Evolutionary conservation across 2,113 vertebrate species (phyloP).

Genomic region (Apteryx owenii): DNA sequence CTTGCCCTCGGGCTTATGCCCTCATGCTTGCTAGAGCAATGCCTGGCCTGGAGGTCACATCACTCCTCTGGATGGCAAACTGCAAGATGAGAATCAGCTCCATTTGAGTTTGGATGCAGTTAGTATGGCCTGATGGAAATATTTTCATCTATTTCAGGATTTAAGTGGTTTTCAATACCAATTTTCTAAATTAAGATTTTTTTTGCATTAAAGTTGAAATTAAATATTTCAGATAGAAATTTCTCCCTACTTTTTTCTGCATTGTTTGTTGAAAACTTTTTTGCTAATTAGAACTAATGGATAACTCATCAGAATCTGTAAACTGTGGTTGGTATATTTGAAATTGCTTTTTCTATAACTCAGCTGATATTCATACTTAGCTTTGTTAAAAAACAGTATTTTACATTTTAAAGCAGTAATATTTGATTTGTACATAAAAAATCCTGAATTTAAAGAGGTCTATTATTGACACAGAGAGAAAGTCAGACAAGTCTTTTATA

Average conservation of each 20-base stretch:
- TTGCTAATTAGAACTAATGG: background rate
- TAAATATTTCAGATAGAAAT: background rate
- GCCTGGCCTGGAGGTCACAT: rapidly evolving
- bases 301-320: background rate
- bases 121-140: background rate
- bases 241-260: background rate
- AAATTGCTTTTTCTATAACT: background rate
- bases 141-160: background rate
- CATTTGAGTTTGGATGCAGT: background rate
- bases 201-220: background rate
- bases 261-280: background rate
- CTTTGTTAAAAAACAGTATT: background rate
- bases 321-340: background rate
- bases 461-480: background rate
- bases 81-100: background rate
- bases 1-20: background rate
- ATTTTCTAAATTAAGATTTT: background rate
- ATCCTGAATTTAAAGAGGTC: background rate
- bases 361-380: background rate
- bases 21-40: rapidly evolving
- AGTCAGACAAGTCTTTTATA: background rate
- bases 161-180: background rate
- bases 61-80: rapidly evolving
- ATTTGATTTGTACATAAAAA: background rate
- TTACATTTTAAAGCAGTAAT: background rate